phyloP scores from a whole-genome alignment of 2,888 invertebrate species.

The Nymphalis urticae region DNA sequence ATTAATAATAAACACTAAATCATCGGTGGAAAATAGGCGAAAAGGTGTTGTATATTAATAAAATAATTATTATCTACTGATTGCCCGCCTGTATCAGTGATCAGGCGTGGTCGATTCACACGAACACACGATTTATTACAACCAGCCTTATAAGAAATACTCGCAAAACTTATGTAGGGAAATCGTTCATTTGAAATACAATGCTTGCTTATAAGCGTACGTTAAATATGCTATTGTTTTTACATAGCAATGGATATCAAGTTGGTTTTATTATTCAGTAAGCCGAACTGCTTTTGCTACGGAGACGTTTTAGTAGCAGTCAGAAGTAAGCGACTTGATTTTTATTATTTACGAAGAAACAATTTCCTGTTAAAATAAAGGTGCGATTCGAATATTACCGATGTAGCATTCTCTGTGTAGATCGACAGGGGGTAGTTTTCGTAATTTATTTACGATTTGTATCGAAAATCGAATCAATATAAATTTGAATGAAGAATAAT shows the following conservation, averaged over 20 bases:
- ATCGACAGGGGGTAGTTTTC: conserved; percentile 31
- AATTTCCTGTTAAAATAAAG: conserved; percentile 62
- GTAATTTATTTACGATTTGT: conserved; percentile 21
- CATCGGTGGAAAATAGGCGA: conserved; percentile 59
- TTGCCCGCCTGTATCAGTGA: conserved; percentile 60
- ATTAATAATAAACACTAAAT: conserved; percentile 66
- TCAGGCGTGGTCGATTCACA: conserved; percentile 71
- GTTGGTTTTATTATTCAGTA: not conserved
- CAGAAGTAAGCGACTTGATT: conserved; percentile 48
- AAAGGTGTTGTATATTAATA: conserved; percentile 73
- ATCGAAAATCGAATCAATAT: not conserved
- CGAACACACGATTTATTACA: conserved; percentile 65
- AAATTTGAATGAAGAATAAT: conserved; percentile 1
- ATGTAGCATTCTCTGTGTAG: conserved; percentile 37
- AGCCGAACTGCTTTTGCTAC: conserved; percentile 2
- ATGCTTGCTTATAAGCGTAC: conserved; percentile 18
- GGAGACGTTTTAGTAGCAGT: conserved; percentile 53
- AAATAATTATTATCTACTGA: conserved; percentile 72
- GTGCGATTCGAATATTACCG: conserved; percentile 53
- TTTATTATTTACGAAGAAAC: conserved; percentile 59
- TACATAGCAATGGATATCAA: conserved; percentile 29
- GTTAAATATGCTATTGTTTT: not conserved
- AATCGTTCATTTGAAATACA: conserved; percentile 23
- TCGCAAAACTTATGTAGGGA: conserved; percentile 3
- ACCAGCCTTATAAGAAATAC: conserved; percentile 40